Conservation (phyloP, 2,888 invertebrate genomes). For the Myopa testacea region DNA sequence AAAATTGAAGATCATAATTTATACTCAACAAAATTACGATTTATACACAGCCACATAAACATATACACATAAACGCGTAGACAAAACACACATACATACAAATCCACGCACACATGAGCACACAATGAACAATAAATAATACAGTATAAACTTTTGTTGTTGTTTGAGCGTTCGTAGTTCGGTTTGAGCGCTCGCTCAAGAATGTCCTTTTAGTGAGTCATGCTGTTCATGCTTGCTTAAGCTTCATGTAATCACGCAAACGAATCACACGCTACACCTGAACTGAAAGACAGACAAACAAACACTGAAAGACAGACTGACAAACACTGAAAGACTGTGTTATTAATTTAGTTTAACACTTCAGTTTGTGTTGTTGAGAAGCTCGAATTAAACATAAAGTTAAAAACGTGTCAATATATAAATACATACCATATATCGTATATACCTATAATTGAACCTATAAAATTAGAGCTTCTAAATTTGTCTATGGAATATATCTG, state of each 20-base stretch:
- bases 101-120: not conserved
- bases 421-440: no score
- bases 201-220: not conserved
- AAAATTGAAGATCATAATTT: conserved; percentile 30
- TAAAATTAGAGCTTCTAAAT: no score
- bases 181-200: not conserved
- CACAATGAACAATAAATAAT: conserved; percentile 7
- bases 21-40: conserved; percentile 2
- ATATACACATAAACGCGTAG: no score
- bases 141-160: not conserved
- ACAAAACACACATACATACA: not conserved
- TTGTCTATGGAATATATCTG: no score
- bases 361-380: not conserved
- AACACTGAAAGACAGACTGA: not conserved
- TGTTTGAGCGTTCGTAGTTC: no score
- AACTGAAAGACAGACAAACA: not conserved
- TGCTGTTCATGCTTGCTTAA: no score
- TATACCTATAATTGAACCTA: no score
- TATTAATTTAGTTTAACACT: not conserved
- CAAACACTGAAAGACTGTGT: not conserved
- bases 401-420: no score
- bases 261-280: not conserved
- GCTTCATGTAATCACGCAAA: no score
- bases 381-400: not conserved
- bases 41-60: not conserved